phyloP scores from a whole-genome alignment of 2,888 invertebrate genomes.

The Dynastes maya region DNA sequence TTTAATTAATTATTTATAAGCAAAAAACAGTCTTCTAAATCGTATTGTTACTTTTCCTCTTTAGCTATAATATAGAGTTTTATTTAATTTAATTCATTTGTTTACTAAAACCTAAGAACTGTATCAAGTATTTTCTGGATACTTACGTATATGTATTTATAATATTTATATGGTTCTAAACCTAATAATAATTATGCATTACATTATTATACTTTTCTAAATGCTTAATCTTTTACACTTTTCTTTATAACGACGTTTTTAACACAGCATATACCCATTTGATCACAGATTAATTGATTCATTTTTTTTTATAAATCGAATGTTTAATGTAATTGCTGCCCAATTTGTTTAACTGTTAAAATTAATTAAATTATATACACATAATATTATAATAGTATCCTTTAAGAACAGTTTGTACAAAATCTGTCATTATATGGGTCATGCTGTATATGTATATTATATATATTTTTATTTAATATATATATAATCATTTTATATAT shows the following conservation, averaged over 20 bases:
- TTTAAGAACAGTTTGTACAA: constrained; percentile 44
- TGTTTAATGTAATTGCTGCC: constrained; percentile 44
- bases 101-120: constrained; percentile 51
- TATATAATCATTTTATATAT: constrained; percentile 56
- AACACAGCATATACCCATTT: constrained; percentile 51
- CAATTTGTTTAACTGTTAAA: constrained; percentile 43
- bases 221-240: constrained; percentile 55
- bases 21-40: constrained; percentile 68
- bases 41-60: constrained; percentile 53
- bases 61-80: constrained; percentile 47
- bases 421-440: constrained; percentile 50
- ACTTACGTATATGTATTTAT: constrained; percentile 61
- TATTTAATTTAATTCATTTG: constrained; percentile 18
- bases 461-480: constrained; percentile 38
- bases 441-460: constrained; percentile 54
- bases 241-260: constrained; percentile 56
- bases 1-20: constrained; percentile 59
- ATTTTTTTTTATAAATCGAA: constrained; percentile 26
- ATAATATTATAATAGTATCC: constrained; percentile 28
- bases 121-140: constrained; percentile 58
- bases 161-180: constrained; percentile 60
- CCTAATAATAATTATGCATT: constrained; percentile 52
- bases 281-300: constrained; percentile 46
- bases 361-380: constrained; percentile 44
- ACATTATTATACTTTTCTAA: constrained; percentile 52